Base-by-base conservation (phyloP, 1,140 invertebrate genomes). In the Drosophila paulistorum region DNA sequence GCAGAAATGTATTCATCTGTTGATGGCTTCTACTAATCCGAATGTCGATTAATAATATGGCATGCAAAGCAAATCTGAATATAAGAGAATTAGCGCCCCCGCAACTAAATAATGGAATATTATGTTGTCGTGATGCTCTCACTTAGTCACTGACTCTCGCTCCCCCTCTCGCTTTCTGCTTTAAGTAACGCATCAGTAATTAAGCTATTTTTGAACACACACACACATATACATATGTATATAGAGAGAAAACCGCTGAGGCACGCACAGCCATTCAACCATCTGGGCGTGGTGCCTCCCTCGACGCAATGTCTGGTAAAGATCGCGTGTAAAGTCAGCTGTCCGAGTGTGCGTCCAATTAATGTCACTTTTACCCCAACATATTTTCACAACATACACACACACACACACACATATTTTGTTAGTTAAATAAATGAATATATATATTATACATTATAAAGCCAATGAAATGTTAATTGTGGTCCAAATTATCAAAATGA, bases 141-240 rank as follows among this genome's bases (percentile, higher is more conserved):
- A 72, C 70, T 81, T 65, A 74, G 77, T 80, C 81, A 71, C 54
- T 76, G 64, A 68, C 73, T 65, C 64, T 74, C 65, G 72, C 35
- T 68, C 33, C 42, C 63, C 51, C 35, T 42, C 37, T 69, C 33
- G 42, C 39, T 33, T 17, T n/a, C 11, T 35, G 35, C 58, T 20
- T 23, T 7, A 10, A 51, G 45, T 23, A 51, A 71, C 83, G 75
- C 77, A 64, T 68, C 70, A 81, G 83, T 86, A 86, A 87, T 86
- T 83, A 86, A 86, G 83, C 73, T 86, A 86, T 86, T 86, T 86
- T 86, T 79, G 51, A 67, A 61, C 30, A 48, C 14, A 48, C 45
- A 51, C 45, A 51, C 17, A 17, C 1, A 17, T 17, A 17, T 17
- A 1, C 1, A 17, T 17, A 17, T 17, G 17, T 17, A 17, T 17